Percentiles rank a stretch among this genome's conserved stretches.
Evolutionary conservation across 1,140 invertebrate genomes (phyloP).

Genomic region (Aphelinus atriplicis): DNA sequence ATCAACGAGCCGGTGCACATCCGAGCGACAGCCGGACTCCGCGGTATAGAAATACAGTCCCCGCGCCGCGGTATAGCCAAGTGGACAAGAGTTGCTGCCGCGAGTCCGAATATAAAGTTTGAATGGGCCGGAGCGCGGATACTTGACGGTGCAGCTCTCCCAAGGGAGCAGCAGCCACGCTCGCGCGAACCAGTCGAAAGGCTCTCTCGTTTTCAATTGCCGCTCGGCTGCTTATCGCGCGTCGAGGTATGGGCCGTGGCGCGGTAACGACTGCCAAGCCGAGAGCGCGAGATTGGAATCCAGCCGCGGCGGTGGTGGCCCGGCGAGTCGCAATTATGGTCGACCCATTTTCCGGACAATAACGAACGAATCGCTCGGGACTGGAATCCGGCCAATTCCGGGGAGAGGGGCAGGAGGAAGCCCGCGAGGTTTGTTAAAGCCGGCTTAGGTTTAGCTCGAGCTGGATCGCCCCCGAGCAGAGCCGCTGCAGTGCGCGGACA

Average conservation of each 20-base stretch:
- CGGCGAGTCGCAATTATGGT: conserved; percentile 58
- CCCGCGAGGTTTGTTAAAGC: conserved; percentile 56
- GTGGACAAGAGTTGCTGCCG: too few species aligned
- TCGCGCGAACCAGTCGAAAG: conserved; percentile 16
- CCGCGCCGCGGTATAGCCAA: too few species aligned
- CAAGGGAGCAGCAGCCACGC: not conserved
- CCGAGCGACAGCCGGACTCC: too few species aligned
- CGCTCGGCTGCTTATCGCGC: conserved; percentile 1
- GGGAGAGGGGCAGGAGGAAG: not conserved
- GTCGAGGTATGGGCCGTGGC: not conserved
- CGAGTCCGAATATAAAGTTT: too few species aligned
- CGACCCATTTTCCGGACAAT: conserved; percentile 65
- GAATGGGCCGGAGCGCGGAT: too few species aligned
- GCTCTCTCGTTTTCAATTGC: not conserved
- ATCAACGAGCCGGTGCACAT: too few species aligned
- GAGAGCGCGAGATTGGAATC: conserved; percentile 50
- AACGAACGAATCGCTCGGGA: conserved; percentile 53
- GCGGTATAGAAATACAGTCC: too few species aligned
- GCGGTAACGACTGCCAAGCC: not conserved
- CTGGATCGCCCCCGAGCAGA: conserved; percentile 43
- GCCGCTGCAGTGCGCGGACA: conserved; percentile 47
- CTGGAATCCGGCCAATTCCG: conserved; percentile 61
- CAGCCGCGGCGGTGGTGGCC: conserved; percentile 37
- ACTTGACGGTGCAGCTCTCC: not conserved
- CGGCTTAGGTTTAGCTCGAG: conserved; percentile 54